A percentile compares a stretch with the other conserved stretches of the same genome.
phyloP scores from a whole-genome alignment of 2,888 invertebrate species.

The Drosophila kuntzei region DNA sequence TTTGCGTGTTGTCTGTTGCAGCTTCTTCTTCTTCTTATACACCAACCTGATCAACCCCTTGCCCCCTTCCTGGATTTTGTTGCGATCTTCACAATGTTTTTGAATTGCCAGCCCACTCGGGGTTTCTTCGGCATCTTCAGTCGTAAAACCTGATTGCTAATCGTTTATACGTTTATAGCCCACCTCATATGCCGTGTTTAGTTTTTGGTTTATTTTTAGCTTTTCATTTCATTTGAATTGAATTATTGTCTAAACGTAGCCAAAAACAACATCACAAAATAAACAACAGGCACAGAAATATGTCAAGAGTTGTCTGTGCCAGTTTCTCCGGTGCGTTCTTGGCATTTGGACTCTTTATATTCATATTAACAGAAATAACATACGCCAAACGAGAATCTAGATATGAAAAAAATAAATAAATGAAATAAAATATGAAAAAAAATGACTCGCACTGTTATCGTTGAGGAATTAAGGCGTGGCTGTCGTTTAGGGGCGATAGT shows the following conservation, averaged over 20 bases:
- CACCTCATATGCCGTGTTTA: conserved; percentile 47
- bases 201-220: conserved; percentile 63
- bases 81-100: neutral
- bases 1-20: conserved; percentile 15
- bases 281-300: conserved; percentile 35
- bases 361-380: conserved; percentile 35
- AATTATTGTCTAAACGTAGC: conserved; percentile 65
- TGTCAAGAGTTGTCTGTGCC: conserved; percentile 64
- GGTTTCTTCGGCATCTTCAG: conserved; percentile 14
- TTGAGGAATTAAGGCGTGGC: conserved; percentile 48
- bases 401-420: conserved; percentile 22
- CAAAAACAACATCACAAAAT: conserved; percentile 48
- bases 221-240: conserved; percentile 51
- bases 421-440: conserved; percentile 7
- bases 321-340: conserved; percentile 41
- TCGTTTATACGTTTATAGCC: conserved; percentile 43
- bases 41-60: conserved; percentile 21
- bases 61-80: neutral
- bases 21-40: neutral
- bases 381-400: conserved; percentile 39
- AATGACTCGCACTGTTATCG: conserved; percentile 38
- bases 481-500: conserved; percentile 43
- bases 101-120: conserved; percentile 32
- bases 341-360: conserved; percentile 37
- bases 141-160: conserved; percentile 50